Base-by-base conservation (phyloP, 2,113 vertebrate species). In the Galemys pyrenaicus region DNA sequence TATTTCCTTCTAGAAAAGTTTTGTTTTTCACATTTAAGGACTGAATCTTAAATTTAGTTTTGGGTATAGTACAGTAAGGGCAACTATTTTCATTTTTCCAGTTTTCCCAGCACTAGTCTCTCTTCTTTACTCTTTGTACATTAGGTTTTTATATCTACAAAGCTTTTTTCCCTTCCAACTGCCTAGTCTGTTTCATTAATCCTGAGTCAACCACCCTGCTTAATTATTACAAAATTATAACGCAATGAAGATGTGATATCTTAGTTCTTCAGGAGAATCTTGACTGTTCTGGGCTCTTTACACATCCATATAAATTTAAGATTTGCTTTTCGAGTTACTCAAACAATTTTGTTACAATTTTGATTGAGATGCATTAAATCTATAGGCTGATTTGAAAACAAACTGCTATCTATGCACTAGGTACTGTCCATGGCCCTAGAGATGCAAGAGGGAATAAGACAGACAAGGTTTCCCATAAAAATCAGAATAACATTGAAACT, bases 1-100 rank as follows among this genome's bases (percentile, higher is more conserved):
- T 24, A 58, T 39, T 37, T 91, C 67, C 62, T 86, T 78, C 51
- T 78, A 74, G 89, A 90, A 90, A 85, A 89, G 41, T 35, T 73
- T 51, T 67, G n/a, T 11, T 28, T 87, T 75, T 82, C 51, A 75
- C 39, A 75, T 49, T 87, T 67, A 80, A 81, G 65, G 70, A 20
- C 39, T 75, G 51, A 60, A 30, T 83, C 44, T 5, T 71, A 32
- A 78, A 85, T 86, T 85, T 71, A 79, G 37, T 79, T 65, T 70
- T 9, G 46, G 30, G 20, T 56, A 0, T 64, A 12, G 8, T 60
- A 24, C 1, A 54, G 35, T 4, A 54, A 28, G 26, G 51, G 13
- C 49, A 80, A n/a, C 22, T 92, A 32, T 41, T 87, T 67, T 60
- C 20, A 30, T n/a, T 75, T 74, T 91, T 44, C 51, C 58, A 79